Evolutionary conservation across 2,888 invertebrate genomes (phyloP).

Genomic region (Melinopterus prodromus): DNA sequence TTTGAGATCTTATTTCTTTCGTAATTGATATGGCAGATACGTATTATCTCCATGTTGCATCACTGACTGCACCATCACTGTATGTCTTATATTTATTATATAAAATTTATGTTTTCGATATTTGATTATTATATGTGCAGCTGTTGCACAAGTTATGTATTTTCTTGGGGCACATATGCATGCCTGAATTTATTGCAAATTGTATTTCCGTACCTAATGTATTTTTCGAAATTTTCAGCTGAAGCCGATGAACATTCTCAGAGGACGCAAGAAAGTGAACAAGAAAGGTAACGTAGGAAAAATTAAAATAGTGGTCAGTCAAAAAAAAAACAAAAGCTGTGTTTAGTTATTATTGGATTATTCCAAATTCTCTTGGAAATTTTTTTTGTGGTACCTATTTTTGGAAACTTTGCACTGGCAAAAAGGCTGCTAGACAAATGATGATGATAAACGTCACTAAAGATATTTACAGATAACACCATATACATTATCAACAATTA

Average conservation of each 20-base stretch:
- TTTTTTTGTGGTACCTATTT: no score
- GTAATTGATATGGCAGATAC: constrained; percentile 6
- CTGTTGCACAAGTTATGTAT: constrained; percentile 5
- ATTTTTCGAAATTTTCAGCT: constrained; percentile 48
- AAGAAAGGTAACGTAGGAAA: constrained; percentile 33
- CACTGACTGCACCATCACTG: not conserved
- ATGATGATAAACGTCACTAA: no score
- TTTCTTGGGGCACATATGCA: not conserved
- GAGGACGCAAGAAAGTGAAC: constrained; percentile 39
- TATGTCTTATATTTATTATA: constrained; percentile 11
- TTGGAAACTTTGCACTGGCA: no score
- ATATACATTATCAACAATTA: no score
- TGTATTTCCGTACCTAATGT: constrained; percentile 24
- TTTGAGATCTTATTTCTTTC: not conserved
- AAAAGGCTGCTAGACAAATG: no score
- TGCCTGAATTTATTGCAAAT: not conserved
- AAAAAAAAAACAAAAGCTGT: no score
- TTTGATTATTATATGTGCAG: constrained; percentile 16
- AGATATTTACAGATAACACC: no score
- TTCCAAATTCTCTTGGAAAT: no score
- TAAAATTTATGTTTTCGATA: constrained; percentile 9
- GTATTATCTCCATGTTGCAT: constrained; percentile 13
- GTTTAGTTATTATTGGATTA: no score
- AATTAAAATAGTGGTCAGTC: no score
- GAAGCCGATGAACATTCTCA: constrained; percentile 51